Base-by-base conservation (phyloP, 2,888 invertebrate genomes). In the Melanchra persicariae region DNA sequence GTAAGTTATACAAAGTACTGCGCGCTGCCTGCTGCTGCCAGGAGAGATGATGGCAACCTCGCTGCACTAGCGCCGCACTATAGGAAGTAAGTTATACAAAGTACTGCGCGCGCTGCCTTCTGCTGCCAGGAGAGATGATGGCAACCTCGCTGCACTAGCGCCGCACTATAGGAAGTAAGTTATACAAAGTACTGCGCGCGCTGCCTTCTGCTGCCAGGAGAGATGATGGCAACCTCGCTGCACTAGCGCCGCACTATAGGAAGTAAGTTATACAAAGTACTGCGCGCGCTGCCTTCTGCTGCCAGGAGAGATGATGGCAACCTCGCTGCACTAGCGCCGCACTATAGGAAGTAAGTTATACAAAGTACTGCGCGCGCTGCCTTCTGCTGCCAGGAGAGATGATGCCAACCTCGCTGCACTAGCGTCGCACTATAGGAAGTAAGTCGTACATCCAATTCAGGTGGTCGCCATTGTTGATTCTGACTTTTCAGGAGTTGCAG, bases 81-180 rank as follows among this genome's bases (percentile, higher is more conserved):
- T 86, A 95, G 96, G 81, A 95, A 95, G 96, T 97, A 91, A 97
- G 73, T 26, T 17, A 22, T n/a, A n/a, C 70, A 96, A 96, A 54
- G 92, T 97, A 52, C 90, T 97, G 82, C 93, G 97, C 43, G 97
- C 97, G 61, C 88, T 97, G 72, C 96, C 97, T 0, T 82, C 94
- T 12, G 96, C 96, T 49, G 96, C 97, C 12, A 91, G 97, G 17
- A 92, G 97, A 24, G 97, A 97, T 89, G 95, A 96, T 61, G 94
- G 96, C 70, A 87, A 96, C 8, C 94, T 97, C 30, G 94, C 96
- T 0, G 93, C 95, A 30, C 93, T 97, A 66, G 96, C 96, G 79
- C 94, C 96, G 0, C 96, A 96, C 87, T 97, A 97, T 86, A 95
- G 96, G 81, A 95, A 95, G 96, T 97, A 91, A 97, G 73, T 26